Evolutionary conservation across 2,888 invertebrate genomes (phyloP).

Genomic region (Scaptomyza caliginosa): DNA sequence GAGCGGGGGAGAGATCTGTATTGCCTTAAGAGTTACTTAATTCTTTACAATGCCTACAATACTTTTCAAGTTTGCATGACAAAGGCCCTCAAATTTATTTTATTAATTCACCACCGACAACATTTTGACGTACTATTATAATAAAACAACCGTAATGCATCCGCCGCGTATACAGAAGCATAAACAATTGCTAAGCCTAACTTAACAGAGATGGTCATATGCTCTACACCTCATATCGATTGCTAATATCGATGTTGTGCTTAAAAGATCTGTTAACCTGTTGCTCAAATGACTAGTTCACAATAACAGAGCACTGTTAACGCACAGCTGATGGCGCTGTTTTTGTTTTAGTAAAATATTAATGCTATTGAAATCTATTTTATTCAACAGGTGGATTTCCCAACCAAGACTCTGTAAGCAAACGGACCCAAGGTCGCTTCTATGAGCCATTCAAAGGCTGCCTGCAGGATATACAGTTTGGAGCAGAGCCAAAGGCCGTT

Average conservation of each 20-base stretch:
- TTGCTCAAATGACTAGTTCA: not conserved
- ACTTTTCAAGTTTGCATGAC: constrained; percentile 14
- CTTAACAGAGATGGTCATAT: constrained; percentile 34
- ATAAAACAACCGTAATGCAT: constrained; percentile 4
- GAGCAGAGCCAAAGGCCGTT: constrained; percentile 81
- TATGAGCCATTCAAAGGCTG: constrained; percentile 87
- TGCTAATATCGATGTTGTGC: constrained; percentile 7
- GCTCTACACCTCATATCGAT: constrained; percentile 20
- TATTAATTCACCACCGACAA: constrained; percentile 10
- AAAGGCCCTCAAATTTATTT: constrained; percentile 2
- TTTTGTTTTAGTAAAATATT: not conserved
- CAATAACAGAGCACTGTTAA: constrained; percentile 26
- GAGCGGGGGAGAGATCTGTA: constrained; percentile 7
- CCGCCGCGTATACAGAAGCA: constrained; percentile 21
- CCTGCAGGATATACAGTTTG: constrained; percentile 86
- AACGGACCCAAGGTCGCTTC: constrained; percentile 85
- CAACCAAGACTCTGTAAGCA: constrained; percentile 84
- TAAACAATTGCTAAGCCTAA: constrained; percentile 39
- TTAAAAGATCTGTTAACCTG: constrained; percentile 11
- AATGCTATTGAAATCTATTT: constrained; percentile 7
- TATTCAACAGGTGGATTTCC: constrained; percentile 85
- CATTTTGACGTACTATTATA: not conserved
- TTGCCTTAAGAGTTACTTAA: not conserved
- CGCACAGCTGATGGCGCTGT: not conserved
- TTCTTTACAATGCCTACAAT: not conserved